Base-by-base conservation (phyloP, 2,797 vertebrate species). In the Prunella strophiata region DNA sequence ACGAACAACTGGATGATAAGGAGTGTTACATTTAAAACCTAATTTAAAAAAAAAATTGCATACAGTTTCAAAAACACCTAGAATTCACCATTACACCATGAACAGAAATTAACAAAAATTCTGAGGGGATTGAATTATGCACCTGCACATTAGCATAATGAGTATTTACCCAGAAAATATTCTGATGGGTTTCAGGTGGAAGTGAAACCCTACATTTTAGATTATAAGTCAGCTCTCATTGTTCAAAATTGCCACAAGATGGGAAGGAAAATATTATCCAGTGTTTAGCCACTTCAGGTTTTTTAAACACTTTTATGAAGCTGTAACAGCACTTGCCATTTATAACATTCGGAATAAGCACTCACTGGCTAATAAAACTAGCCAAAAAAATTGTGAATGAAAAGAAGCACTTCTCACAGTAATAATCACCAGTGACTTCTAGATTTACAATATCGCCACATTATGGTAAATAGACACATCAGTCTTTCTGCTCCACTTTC, bases 141-240 rank as follows among this genome's bases (percentile, higher is more conserved):
- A 61, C 6, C 7, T 62, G 21, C 45, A 38, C 26, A 0, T 0
- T 70, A 54, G 4, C 1, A 42, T 25, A 3, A 26, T 10, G 20
- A 55, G n/a, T 68, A 84, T 29, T 47, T 61, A 81, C 40, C 18
- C 25, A 77, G 61, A 77, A 73, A 75, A 72, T 27, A 92, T 4
- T 71, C 21, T 42, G 21, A 62, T 30, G 7, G 45, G 10, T 84
- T 75, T 67, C 4, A 4, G 7, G 6, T 26, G 43, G 21, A 91
- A 84, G 76, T 58, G 36, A 54, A 57, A 65, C 11, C 2, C 32
- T 34, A 27, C 0, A 0, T 48, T 90, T 43, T 13, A 32, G 26
- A 45, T 38, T 48, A 74, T 32, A 58, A 55, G 40, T 65, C n/a
- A 72, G 11, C 23, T 81, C 29, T 58, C 34, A 11, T 59, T 73